These are phyloP conservation scores for Dascyllus trimaculatus DNA, from an alignment of 2,113 vertebrate genomes.

Conservation along the genomic window DNA sequence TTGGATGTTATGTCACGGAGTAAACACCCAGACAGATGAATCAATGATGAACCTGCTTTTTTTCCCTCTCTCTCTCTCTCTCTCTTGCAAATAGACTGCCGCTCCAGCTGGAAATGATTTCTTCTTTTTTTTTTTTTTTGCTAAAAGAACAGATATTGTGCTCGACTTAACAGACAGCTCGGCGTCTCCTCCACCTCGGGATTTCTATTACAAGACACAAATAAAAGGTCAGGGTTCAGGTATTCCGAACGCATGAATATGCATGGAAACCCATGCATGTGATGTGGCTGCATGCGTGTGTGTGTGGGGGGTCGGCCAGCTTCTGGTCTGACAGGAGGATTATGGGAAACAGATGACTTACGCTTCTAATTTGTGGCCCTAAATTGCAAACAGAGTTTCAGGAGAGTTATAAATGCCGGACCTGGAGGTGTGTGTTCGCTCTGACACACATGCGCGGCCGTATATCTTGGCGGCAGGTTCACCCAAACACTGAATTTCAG, in stretches of 20 bases:
- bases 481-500: slow-evolving; percentile 92
- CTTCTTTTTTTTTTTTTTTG: not conserved
- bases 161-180: too few relatives aligned
- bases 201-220: slow-evolving; percentile 3
- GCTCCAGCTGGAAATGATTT: slow-evolving; percentile 29
- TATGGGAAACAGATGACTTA: slow-evolving; percentile 99
- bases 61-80: too few relatives aligned
- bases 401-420: slow-evolving; percentile 92
- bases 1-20: slow-evolving; percentile 40
- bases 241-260: slow-evolving; percentile 21
- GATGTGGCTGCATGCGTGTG: slow-evolving; percentile 5
- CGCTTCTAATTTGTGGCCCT: slow-evolving; percentile 99
- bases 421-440: slow-evolving; percentile 81
- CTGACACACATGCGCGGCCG: slow-evolving; percentile 86
- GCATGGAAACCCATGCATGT: not conserved
- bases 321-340: slow-evolving; percentile 96
- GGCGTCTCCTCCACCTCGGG: not conserved
- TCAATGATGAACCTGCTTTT: slow-evolving; percentile 14
- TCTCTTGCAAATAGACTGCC: not conserved
- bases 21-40: slow-evolving; percentile 50
- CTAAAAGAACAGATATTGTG: not conserved
- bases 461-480: slow-evolving; percentile 92
- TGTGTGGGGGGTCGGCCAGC: slow-evolving; percentile 68
- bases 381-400: slow-evolving; percentile 99
- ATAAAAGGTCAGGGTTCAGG: slow-evolving; percentile 8